Evolutionary conservation across 2,113 vertebrate species (phyloP).

Genomic region (Empidonax alnorum): DNA sequence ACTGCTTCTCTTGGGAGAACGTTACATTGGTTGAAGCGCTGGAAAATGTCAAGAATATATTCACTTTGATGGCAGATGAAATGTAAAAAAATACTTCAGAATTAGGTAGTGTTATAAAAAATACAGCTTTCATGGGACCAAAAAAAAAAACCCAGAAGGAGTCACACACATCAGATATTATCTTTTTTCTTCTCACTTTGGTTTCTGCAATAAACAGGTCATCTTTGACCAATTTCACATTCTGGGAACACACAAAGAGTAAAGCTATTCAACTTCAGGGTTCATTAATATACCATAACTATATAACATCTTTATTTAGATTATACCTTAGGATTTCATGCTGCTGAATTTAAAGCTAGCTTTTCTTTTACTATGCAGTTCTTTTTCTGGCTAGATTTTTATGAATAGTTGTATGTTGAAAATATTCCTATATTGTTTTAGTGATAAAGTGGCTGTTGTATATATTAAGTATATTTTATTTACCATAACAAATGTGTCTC

Average conservation of each 20-base stretch:
- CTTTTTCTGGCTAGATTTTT: not conserved
- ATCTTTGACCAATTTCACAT: not conserved
- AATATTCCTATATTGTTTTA: not conserved
- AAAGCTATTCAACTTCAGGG: not conserved
- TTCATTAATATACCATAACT: not conserved
- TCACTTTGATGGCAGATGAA: not conserved
- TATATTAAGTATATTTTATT: not conserved
- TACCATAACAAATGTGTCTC: not conserved
- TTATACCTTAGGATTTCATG: not conserved
- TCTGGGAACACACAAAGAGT: not conserved
- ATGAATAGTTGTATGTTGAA: not conserved
- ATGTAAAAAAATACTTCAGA: conserved; percentile 17
- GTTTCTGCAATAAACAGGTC: not conserved
- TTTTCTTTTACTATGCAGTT: not conserved
- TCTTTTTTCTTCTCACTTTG: not conserved
- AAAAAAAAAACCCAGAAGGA: not conserved
- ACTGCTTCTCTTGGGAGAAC: not conserved
- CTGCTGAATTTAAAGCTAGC: not conserved
- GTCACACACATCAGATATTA: not conserved
- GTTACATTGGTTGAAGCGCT: not conserved
- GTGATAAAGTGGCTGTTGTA: not conserved
- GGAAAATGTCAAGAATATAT: not conserved
- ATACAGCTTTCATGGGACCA: not conserved
- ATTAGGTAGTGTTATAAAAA: not conserved
- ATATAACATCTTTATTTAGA: not conserved